Base-by-base conservation (phyloP, 2,113 vertebrate species). In the Chascanopsetta lugubris region DNA sequence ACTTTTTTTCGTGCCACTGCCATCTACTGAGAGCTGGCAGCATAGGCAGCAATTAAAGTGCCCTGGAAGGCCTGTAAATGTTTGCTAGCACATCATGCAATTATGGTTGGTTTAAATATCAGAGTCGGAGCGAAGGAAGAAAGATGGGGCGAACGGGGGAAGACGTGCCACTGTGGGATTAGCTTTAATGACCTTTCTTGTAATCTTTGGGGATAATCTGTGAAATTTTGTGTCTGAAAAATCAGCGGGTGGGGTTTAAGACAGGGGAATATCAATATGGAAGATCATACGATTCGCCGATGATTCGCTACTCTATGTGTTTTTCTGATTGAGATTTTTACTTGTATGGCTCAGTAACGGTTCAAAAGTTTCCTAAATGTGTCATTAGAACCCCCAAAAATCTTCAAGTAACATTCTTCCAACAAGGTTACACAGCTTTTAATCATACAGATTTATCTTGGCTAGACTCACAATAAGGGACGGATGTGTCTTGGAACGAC, bases 61-160 rank as follows among this genome's bases (percentile, higher is more conserved):
- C 69, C 36, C 27, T 77, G 72, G 79, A 79, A 80, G 72, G 82
- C 68, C 72, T 76, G 68, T 71, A 85, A 82, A 85, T 80, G 79
- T 85, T 80, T 81, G 84, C 69, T 38, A 63, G 77, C 87, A 85
- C 64, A 86, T 91, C 83, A 65, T 85, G 80, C 82, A 88, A 90
- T 90, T 88, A 84, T 86, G 88, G 88, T 82, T 40, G 62, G 56
- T 69, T 84, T 85, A 79, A 86, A 69, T 80, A 86, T 83, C 83
- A 85, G n/a, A n/a, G 77, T 72, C 84, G 73, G 56, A 69, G 62
- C 53, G 67, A 65, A 53, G 72, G 70, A 74, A 11, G 73, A 72
- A 72, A 66, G 77, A 76, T 80, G 80, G 71, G 65, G n/a, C n/a
- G n/a, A 49, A 56, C 22, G 30, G 21, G 11, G 81, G 72, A 63